These are phyloP conservation scores for Atlantisia rogersi DNA, from an alignment of 2,113 vertebrate species.

Conservation along the genomic window DNA sequence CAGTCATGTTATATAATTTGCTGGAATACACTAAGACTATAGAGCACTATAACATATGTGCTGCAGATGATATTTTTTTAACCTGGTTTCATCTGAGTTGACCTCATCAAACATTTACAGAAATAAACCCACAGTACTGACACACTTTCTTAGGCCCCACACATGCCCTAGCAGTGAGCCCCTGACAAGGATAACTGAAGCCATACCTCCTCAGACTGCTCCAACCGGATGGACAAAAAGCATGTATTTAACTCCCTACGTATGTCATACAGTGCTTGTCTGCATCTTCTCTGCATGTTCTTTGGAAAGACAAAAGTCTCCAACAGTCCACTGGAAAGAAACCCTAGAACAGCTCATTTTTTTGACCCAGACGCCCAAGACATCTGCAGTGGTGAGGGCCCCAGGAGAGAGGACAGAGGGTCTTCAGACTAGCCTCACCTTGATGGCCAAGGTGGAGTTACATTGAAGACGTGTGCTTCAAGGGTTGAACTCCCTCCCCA, in stretches of 20 bases:
- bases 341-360: background rate
- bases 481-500: background rate
- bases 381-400: background rate
- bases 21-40: background rate
- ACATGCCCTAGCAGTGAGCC: background rate
- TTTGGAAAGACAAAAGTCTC: background rate
- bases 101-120: background rate
- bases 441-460: background rate
- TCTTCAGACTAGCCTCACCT: background rate
- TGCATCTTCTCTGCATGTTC: background rate
- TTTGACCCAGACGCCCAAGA: background rate
- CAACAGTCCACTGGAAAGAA: background rate
- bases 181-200: background rate
- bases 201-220: background rate
- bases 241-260: background rate
- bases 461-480: rapidly evolving
- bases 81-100: background rate
- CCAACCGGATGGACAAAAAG: rapidly evolving
- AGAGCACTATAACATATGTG: background rate
- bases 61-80: background rate
- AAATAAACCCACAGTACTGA: background rate
- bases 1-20: no score
- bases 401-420: background rate
- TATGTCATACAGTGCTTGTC: no score
- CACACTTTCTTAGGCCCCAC: no score